phyloP scores from a whole-genome alignment of 2,113 vertebrate species.

The Gasterosteus nipponicus region DNA sequence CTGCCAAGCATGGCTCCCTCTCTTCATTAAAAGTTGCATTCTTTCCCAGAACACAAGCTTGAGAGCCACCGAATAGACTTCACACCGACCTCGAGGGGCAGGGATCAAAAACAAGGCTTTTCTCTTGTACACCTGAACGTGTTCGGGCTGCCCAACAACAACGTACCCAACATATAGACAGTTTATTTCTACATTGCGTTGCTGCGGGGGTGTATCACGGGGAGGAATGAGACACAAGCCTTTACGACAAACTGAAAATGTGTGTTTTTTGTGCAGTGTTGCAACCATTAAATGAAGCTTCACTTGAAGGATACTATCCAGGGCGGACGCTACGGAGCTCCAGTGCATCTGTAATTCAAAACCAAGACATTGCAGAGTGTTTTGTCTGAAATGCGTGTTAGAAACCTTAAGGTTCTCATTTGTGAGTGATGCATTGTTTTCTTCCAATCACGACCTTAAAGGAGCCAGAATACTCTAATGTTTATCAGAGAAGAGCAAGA shows the following conservation, averaged over 20 bases:
- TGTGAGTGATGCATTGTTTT: slow-evolving; percentile 81
- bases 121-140: slow-evolving; percentile 73
- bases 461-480: slow-evolving; percentile 88
- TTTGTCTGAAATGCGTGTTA: slow-evolving; percentile 48
- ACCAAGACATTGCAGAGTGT: background rate
- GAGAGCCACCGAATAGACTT: slow-evolving; percentile 41
- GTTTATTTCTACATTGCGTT: slow-evolving; percentile 78
- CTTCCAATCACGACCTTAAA: slow-evolving; percentile 80
- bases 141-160: slow-evolving; percentile 66
- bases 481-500: slow-evolving; percentile 86
- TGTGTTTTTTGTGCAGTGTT: slow-evolving; percentile 20
- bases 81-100: slow-evolving; percentile 36
- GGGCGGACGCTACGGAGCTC: slow-evolving; percentile 8
- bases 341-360: background rate
- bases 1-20: slow-evolving; percentile 37
- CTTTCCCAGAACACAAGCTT: slow-evolving; percentile 44
- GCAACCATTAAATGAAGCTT: slow-evolving; percentile 10
- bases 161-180: slow-evolving; percentile 68
- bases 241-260: slow-evolving; percentile 23
- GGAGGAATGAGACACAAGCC: slow-evolving; percentile 33
- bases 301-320: slow-evolving; percentile 5
- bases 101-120: slow-evolving; percentile 72
- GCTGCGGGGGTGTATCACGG: slow-evolving; percentile 41
- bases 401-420: slow-evolving; percentile 40
- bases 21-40: slow-evolving; percentile 74